Base-by-base conservation (phyloP, 2,888 invertebrate genomes). In the Rhagium mordax region DNA sequence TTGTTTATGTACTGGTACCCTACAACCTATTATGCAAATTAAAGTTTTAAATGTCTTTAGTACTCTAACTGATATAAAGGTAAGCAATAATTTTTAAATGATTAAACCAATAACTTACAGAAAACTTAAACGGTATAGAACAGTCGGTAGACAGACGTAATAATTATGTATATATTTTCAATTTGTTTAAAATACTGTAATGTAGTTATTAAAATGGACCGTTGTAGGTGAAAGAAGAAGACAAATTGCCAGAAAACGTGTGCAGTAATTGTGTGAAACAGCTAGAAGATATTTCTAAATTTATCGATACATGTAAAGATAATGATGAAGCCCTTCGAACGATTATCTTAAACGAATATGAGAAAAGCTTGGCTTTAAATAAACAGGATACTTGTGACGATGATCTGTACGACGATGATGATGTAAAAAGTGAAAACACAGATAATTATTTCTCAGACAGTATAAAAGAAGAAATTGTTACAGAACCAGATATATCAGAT, bases 241-340 rank as follows among this genome's bases (percentile, higher is more conserved):
- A 77, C 49, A 75, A 74, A 57, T 41, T 78, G 47, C 78, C 78
- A 29, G 65, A 77, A 70, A 78, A 77, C 69, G 64, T 77, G 47
- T 78, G 78, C 55, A 71, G 67, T 18, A 70, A 57, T 13, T 78
- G 78, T 60, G 53, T 72, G 10, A 70, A 70, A 55, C 75, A 75
- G 27, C 70, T 78, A 2, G 71, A 77, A 33, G 65, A 62, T 10
- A 73, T 77, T 47, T 66, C 60, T 15, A 57, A 16, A 21, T 78
- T 78, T 33, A 68, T 78, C 15, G 48, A 69, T 57, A 74, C 70
- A 27, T 78, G 78, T 65, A 73, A 73, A 65, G 62, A 48, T 20
- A 76, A 71, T 48, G 74, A 78, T 65, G 57, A 73, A 57, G 53
- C 49, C 20, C 61, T 78, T 16, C 74, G 66, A 61, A 49, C 33